Conservation (phyloP, 2,797 vertebrate species). For the Lepidocolaptes lacrymiger region DNA sequence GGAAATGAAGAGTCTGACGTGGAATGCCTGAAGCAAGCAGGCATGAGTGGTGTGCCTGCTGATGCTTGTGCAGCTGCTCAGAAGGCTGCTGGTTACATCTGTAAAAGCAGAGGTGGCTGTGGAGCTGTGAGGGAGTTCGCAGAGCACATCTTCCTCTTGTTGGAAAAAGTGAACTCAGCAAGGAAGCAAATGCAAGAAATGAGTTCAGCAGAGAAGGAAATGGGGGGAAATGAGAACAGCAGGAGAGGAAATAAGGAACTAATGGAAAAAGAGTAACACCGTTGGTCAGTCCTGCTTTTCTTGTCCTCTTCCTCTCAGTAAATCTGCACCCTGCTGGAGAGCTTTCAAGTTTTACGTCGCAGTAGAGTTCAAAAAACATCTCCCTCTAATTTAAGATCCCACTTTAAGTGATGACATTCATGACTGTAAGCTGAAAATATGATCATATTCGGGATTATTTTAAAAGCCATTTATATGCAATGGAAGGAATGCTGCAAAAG, state of each 20-base stretch:
- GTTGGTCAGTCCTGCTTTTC: neutral
- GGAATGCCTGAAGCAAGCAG: conserved; percentile 83
- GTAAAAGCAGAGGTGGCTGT: conserved; percentile 76
- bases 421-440: neutral
- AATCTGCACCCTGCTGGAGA: neutral
- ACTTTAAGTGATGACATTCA: neutral
- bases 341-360: neutral
- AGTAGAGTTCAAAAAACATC: neutral
- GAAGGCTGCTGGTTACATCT: conserved; percentile 85
- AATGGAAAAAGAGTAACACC: neutral
- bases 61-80: conserved; percentile 79
- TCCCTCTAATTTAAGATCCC: neutral
- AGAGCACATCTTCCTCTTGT: conserved; percentile 85
- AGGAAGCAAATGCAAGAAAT: conserved; percentile 59
- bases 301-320: neutral
- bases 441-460: neutral
- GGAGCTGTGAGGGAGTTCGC: conserved; percentile 89
- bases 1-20: conserved; percentile 85
- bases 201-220: neutral
- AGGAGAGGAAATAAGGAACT: conserved; percentile 17
- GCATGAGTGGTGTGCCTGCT: conserved; percentile 83
- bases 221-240: neutral
- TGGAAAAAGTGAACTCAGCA: conserved; percentile 81
- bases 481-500: neutral
- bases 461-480: neutral